These are phyloP conservation scores for human DNA, from an alignment of 2,113 vertebrate species.

Conservation along the genomic window GRCh38 chrX:13014501-13015000, in stretches of 20 bases:
- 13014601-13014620: neutral
- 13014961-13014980: neutral
- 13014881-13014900: neutral
- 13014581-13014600: neutral
- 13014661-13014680: neutral
- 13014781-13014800: neutral
- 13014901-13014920: neutral
- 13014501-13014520: neutral
- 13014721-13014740: neutral
- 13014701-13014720: neutral
- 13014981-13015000: neutral
- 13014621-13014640: neutral
- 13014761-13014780: neutral
- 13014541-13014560: neutral
- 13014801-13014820: neutral
- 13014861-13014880: neutral
- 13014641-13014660: neutral
- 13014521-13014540: neutral
- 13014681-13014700: neutral
- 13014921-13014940: neutral
- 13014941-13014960: neutral
- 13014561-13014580: neutral
- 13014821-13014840: neutral
- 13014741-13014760: neutral
- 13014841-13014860: neutral